Evolutionary conservation across 2,113 vertebrate genomes (phyloP).

Genomic region (Athene cunicularia): DNA sequence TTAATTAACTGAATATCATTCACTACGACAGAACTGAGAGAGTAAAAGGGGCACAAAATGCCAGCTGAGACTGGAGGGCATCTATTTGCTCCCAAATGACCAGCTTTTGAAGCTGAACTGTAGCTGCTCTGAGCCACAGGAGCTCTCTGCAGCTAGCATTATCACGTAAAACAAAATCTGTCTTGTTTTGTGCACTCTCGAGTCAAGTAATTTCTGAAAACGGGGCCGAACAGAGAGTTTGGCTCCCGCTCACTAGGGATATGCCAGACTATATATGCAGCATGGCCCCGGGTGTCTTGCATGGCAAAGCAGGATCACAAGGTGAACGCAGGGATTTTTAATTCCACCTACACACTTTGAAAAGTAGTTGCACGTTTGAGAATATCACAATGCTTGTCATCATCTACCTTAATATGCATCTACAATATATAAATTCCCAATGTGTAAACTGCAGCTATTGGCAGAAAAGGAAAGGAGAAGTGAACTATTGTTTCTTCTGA

Average conservation of each 20-base stretch:
- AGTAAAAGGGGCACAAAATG: slow-evolving; percentile 56
- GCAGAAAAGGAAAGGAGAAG: background rate
- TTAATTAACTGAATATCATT: slow-evolving; percentile 46
- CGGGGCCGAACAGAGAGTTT: background rate
- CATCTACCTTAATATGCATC: background rate
- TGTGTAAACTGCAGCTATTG: background rate
- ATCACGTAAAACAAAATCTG: background rate
- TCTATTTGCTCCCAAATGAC: slow-evolving; percentile 24
- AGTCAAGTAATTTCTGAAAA: background rate
- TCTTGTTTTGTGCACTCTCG: background rate
- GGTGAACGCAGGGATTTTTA: background rate
- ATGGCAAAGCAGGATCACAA: background rate
- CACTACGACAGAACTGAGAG: slow-evolving; percentile 53
- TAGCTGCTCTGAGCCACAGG: background rate
- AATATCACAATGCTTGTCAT: background rate
- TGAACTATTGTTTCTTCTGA: background rate
- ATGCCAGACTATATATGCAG: background rate
- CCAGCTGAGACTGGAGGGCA: slow-evolving; percentile 58
- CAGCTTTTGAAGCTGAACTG: slow-evolving; percentile 1
- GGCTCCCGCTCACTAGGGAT: background rate
- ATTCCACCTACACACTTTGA: background rate
- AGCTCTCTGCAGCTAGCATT: slow-evolving; percentile 36
- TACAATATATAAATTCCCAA: background rate
- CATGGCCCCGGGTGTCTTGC: background rate
- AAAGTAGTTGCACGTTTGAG: background rate